phyloP scores from a whole-genome alignment of 2,113 vertebrate species.

The Halichoerus grypus region DNA sequence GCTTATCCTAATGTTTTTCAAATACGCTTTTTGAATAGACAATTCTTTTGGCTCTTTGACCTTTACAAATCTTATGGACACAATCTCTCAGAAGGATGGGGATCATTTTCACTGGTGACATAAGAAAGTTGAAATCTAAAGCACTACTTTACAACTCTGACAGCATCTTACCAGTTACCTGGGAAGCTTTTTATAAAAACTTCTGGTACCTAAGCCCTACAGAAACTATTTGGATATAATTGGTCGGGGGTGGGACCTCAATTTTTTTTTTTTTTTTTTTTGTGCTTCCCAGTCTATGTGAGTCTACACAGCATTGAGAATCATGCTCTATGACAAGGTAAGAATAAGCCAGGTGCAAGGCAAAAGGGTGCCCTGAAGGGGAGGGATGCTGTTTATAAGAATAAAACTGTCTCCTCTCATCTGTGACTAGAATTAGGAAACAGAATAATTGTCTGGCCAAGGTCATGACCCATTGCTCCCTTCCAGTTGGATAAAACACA shows the following conservation, averaged over 20 bases:
- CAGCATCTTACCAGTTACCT: neutral
- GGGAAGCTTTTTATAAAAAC: neutral
- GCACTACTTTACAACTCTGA: neutral
- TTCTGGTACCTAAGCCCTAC: neutral
- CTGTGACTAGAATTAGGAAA: neutral
- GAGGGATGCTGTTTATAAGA: neutral
- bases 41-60: neutral
- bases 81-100: neutral
- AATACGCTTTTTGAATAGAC: neutral
- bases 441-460: neutral
- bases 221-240: neutral
- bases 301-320: neutral
- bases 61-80: neutral
- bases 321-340: neutral
- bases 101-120: neutral
- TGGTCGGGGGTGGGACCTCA: neutral
- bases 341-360: neutral
- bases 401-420: neutral
- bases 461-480: neutral
- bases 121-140: neutral
- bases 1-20: neutral
- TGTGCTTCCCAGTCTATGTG: fast-evolving
- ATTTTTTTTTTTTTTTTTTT: neutral
- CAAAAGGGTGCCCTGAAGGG: neutral
- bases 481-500: neutral